These are phyloP conservation scores for Xestoiulus laeticollis DNA, from an alignment of 2,888 invertebrate genomes.

Conservation along the genomic window DNA sequence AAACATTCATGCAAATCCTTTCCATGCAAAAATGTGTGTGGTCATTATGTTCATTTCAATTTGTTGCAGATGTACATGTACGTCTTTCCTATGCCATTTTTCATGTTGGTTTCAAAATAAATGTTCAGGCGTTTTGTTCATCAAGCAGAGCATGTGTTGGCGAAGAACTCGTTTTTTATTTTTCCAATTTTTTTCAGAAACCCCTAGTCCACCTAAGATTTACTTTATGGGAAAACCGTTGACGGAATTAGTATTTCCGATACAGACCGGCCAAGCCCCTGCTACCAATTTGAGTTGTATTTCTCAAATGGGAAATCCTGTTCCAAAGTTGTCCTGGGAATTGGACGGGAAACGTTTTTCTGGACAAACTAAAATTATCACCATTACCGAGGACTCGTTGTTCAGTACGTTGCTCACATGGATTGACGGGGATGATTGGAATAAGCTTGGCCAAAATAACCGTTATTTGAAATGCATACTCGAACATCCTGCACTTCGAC, in stretches of 20 bases:
- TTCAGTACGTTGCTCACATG: neutral
- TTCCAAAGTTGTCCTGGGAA: constrained; percentile 8
- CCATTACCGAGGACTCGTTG: neutral
- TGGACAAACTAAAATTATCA: neutral
- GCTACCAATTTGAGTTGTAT: constrained; percentile 39
- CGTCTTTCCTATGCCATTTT: neutral
- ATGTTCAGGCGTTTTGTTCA: neutral
- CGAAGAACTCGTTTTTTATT: neutral
- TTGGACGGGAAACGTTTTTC: neutral
- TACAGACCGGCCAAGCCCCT: neutral
- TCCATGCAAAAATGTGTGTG: neutral
- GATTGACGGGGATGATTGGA: neutral
- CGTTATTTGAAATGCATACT: neutral
- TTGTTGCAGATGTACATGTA: neutral
- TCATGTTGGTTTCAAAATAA: neutral
- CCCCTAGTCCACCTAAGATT: constrained; percentile 45
- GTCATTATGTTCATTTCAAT: neutral
- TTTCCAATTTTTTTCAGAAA: constrained; percentile 34
- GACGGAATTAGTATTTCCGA: constrained; percentile 22
- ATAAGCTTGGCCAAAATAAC: neutral
- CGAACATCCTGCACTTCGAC: neutral
- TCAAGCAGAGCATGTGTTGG: neutral
- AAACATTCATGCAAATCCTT: neutral
- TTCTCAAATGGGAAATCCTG: constrained; percentile 42
- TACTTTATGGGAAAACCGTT: constrained; percentile 4